Evolutionary conservation across 1,140 invertebrate genomes (phyloP).

Genomic region (Euura saliciscinereae): DNA sequence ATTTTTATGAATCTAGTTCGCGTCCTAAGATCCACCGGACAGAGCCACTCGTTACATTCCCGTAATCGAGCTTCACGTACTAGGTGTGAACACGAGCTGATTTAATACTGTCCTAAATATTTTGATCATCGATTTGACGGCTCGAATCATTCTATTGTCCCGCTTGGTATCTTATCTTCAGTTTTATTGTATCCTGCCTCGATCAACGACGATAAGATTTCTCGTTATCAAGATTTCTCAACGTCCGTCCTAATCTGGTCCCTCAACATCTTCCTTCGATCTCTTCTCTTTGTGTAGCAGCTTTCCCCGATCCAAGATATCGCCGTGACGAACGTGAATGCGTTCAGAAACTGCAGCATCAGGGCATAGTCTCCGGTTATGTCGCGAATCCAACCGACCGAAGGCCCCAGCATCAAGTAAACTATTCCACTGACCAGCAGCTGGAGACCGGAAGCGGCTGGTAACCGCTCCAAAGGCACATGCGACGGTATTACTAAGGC

Average conservation of each 20-base stretch:
- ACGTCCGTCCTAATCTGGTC: neutral
- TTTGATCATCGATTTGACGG: too few species aligned
- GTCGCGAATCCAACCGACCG: slow-evolving; percentile 64
- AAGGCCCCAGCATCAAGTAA: slow-evolving; percentile 49
- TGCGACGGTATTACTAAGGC: slow-evolving; percentile 69
- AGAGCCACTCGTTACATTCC: too few species aligned
- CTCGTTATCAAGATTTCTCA: neutral
- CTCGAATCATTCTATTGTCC: too few species aligned
- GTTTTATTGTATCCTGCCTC: neutral
- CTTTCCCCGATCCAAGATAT: slow-evolving; percentile 58
- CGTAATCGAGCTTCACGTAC: too few species aligned
- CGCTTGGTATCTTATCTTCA: too few species aligned
- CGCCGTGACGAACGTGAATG: slow-evolving; percentile 66
- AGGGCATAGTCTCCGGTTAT: slow-evolving; percentile 60
- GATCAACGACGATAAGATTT: neutral
- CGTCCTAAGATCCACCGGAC: too few species aligned
- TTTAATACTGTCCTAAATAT: too few species aligned
- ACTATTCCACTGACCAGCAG: slow-evolving; percentile 65
- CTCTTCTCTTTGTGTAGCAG: neutral
- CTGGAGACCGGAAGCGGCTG: slow-evolving; percentile 68
- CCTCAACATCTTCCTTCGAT: neutral
- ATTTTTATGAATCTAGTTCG: too few species aligned
- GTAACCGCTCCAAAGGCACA: slow-evolving; percentile 66
- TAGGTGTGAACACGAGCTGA: too few species aligned
- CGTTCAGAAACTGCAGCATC: slow-evolving; percentile 67